Percentiles rank a stretch among this genome's conserved stretches.
These are phyloP conservation scores for Vicugna pacos DNA, from an alignment of 2,113 vertebrate genomes.

Conservation along the genomic window DNA sequence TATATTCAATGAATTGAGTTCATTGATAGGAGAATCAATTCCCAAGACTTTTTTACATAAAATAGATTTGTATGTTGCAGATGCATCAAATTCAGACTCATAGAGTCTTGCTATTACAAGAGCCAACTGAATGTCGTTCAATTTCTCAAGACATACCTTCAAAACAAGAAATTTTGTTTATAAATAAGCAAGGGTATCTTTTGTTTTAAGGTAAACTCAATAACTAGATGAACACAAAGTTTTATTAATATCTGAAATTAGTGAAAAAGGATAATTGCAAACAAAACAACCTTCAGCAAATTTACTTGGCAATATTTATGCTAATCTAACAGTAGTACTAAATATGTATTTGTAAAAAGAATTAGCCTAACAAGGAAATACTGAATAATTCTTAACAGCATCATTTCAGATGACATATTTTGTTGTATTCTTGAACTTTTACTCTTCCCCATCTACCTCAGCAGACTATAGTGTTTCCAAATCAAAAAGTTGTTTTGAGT, in stretches of 20 bases:
- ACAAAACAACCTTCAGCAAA: neutral
- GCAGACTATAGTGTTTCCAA: neutral
- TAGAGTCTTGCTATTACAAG: slow-evolving; percentile 96
- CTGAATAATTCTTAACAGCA: neutral
- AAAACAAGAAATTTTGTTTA: slow-evolving; percentile 59
- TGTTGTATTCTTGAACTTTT: slow-evolving; percentile 38
- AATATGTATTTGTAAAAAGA: slow-evolving; percentile 27
- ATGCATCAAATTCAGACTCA: slow-evolving; percentile 95
- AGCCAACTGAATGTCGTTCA: slow-evolving; percentile 96
- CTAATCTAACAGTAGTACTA: slow-evolving; percentile 12
- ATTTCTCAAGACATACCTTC: slow-evolving; percentile 97
- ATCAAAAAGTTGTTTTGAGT: slow-evolving; percentile 27
- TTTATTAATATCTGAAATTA: slow-evolving; percentile 33
- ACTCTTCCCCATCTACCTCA: neutral
- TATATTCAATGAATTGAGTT: slow-evolving; percentile 84
- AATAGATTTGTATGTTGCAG: slow-evolving; percentile 94
- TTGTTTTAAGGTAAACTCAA: slow-evolving; percentile 37
- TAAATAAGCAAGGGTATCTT: slow-evolving; percentile 24
- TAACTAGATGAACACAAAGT: slow-evolving; percentile 5
- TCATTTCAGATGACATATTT: slow-evolving; percentile 11
- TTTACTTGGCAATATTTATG: neutral
- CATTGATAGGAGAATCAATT: slow-evolving; percentile 86
- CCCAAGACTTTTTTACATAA: slow-evolving; percentile 94
- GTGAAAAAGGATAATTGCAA: neutral
- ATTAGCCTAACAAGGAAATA: neutral